Evolutionary conservation across 2,888 invertebrate species (phyloP), one percentile per base, ranked within the genome.

Genomic region (Rhagonycha lutea): DNA sequence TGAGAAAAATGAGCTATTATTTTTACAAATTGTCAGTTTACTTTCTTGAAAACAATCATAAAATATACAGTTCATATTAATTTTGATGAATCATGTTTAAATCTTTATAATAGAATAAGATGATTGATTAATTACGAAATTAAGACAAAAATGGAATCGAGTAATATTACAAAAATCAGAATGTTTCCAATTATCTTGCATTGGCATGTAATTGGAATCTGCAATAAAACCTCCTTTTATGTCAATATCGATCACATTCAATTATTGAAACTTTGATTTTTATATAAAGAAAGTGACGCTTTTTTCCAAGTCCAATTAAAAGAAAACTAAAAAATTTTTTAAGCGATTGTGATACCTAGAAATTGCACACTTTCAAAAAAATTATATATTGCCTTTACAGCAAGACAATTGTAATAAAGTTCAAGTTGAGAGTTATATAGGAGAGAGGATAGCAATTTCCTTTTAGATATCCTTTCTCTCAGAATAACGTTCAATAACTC

Each of bases 401-500:
- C 63, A 65, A 62, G 63, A 65, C 63, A 8, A 26, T 26, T 65
- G 26, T 26, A 65, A 65, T 65, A 65, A 65, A 65, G 14, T 28
- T 28, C 61, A 68, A 68, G 24, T 61, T 23, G 60, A 47, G 67
- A 74, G 68, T 68, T 68, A 63, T 70, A 70, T 65, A 10, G 68
- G 72, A 71, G 26, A 62, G 71, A 68, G 67, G 72, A 73, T 68
- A 60, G 69, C 65, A 76, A 73, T 69, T 72, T 76, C 67, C 74
- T 72, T 72, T 72, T 69, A 68, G 32, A 47, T 67, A 47, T 29
- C 29, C 72, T 76, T 72, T 72, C 69, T 71, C 63, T 69, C 61
- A 65, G 68, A 67, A 47, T 47, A 76, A 72, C 65, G 70, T 70
- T 68, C 76, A 73, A 73, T 73, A 73, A 73, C 73, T 76, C 62